A percentile compares a stretch with the other conserved stretches of the same genome.
Evolutionary conservation across 1,140 invertebrate genomes (phyloP).

Genomic region (Zaprionus ghesquierei): DNA sequence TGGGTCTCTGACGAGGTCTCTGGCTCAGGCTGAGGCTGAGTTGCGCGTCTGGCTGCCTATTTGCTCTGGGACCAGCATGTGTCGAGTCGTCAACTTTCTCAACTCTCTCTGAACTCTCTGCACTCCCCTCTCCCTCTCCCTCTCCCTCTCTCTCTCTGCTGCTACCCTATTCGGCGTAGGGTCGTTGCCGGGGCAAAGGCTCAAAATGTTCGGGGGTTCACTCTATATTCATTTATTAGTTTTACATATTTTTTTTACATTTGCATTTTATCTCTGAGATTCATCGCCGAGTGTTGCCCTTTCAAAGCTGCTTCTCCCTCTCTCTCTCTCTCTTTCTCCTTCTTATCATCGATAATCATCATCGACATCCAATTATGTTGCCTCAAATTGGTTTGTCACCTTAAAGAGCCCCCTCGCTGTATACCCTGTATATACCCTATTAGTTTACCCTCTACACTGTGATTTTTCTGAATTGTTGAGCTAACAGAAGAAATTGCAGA

Average conservation of each 20-base stretch:
- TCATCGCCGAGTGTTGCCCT: conserved; percentile 37
- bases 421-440: background rate
- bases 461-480: conserved; percentile 48
- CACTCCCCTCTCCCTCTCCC: background rate
- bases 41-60: conserved; percentile 35
- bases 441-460: background rate
- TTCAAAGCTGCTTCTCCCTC: conserved; percentile 39
- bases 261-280: conserved; percentile 48
- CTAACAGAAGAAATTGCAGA: conserved; percentile 28
- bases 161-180: background rate
- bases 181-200: background rate
- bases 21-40: background rate
- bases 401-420: conserved; percentile 7
- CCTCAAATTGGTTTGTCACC: conserved; percentile 61
- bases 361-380: conserved; percentile 36
- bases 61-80: conserved; percentile 60
- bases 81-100: conserved; percentile 36
- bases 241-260: conserved; percentile 55
- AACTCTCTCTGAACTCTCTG: background rate
- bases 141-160: background rate
- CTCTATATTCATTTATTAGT: conserved; percentile 49
- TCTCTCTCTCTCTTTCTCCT: background rate
- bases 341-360: conserved; percentile 1
- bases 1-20: background rate
- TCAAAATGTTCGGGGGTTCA: conserved; percentile 18